Evolutionary conservation across 37 sponge, comb jelly and placozoan genomes (phyloP), one percentile per base, ranked within the genome.

Genomic region (Ephydatia muelleri): DNA sequence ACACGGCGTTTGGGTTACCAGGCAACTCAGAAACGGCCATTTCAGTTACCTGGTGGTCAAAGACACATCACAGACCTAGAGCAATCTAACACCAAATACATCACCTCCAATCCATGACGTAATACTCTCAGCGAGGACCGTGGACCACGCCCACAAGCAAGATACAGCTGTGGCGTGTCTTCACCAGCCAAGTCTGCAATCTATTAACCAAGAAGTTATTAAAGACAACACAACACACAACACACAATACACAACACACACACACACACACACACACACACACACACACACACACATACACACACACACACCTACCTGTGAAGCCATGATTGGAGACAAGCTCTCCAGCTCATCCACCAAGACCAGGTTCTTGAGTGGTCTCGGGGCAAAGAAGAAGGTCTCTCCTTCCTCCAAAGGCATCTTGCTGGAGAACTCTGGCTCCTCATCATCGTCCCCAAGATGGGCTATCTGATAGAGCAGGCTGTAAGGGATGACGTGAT

Each of bases 21-120:
- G 99, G 99, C 68, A 99, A 87, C 80, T 99, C 99, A 30, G 99
- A 97, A 28, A 99, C 99, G 31, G 99, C 99, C 99, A 99, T 99
- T 71, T 99, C 99, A 6, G 97, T 95, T 43, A 99, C 96, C 92
- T 92, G 48, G 25, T 33, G 1, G 0, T 6, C 33, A 75, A 57
- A 36, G 43, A 12, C 32, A 32, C 30, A 27, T 11, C 49, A 6
- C 28, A 43, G 34, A 43, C 4, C 49, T 65, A 12, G 28, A 30
- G 26, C 30, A 57, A 30, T 30, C 2, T 5, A 64, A 26, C 33
- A 12, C 14, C 23, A n/a, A 21, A 9, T 57, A 30, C 72, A 5
- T 76, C 29, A 87, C 96, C 88, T 98, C 98, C 39, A 98, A 79
- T 23, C 98, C 98, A 78, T 98, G 98, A 31, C 96, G 74, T 66